Evolutionary conservation across 2,888 invertebrate genomes (phyloP).

Genomic region (Drosophila kambysellisi): DNA sequence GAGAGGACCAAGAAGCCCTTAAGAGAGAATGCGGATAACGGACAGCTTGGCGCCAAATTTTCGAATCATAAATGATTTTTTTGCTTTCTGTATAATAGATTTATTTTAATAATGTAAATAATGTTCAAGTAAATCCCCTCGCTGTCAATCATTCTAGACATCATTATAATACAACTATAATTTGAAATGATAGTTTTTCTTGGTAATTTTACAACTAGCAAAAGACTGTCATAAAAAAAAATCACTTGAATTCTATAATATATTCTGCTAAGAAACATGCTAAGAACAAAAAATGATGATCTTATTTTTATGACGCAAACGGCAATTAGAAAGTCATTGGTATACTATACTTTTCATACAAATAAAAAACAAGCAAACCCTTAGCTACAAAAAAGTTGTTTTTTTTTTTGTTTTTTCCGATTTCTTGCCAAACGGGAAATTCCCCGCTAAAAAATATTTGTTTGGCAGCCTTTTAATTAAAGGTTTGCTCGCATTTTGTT

Average conservation of each 20-base stretch:
- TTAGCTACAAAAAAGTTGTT: not conserved
- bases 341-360: not conserved
- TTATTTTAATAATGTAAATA: not conserved
- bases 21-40: slow-evolving; percentile 28
- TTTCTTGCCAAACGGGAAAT: slow-evolving; percentile 42
- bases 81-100: not conserved
- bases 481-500: not conserved
- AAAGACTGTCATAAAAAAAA: not conserved
- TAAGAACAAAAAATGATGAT: slow-evolving; percentile 24
- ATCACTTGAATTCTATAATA: not conserved
- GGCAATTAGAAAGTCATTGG: not conserved
- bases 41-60: slow-evolving; percentile 34
- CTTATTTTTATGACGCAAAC: not conserved
- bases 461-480: slow-evolving; percentile 5
- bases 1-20: slow-evolving; percentile 20
- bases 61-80: not conserved
- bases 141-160: not conserved
- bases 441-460: slow-evolving; percentile 23
- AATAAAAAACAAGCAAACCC: not conserved
- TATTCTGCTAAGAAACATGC: slow-evolving; percentile 4
- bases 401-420: not conserved
- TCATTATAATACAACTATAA: too few species aligned
- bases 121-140: not conserved
- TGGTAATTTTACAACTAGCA: not conserved
- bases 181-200: not conserved